Evolutionary conservation across 2,797 vertebrate species (phyloP), one percentile per base, ranked within the genome.

Genomic region (Octomys mimax): DNA sequence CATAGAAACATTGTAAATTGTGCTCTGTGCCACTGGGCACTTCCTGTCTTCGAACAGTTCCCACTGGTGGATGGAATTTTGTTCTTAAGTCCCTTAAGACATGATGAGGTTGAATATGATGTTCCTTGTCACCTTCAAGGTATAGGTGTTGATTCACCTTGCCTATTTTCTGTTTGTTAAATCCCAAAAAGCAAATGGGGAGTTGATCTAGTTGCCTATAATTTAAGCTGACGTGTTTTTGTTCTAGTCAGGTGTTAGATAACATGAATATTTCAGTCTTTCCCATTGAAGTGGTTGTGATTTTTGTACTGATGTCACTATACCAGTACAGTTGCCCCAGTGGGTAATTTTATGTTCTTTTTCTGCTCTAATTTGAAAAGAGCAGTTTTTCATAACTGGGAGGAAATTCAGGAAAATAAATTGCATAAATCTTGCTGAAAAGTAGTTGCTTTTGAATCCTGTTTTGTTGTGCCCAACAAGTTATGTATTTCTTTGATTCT

Each of bases 81-180:
- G 93, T 99, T 99, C 96, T 99, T 99, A 97, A 99, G 99, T 98
- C 99, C 99, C 1, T 99, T 99, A 0, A 99, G 99, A 97, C 99
- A 99, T 1, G 99, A 99, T 92, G 99, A 99, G 98, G 99, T 99
- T 28, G 99, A 99, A 95, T 99, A 99, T 59, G 99, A 99, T 90
- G 99, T 99, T 91, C 99, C 99, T 95, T 99, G 99, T 99, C 99
- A 99, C 98, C 99, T 99, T 98, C 99, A 99, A 99, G 99, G 99
- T 99, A 99, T 96, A 98, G 98, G 98, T 98, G 97, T 97, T 98
- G 98, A 89, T 73, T 92, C 95, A 95, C 98, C 96, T 87, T 97
- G 92, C 98, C 98, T 95, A 94, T 93, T 96, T 97, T 92, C 54
- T 95, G 84, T 96, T 97, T 91, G 92, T 87, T 98, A 92, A 97